Base-by-base conservation (phyloP, 1,140 invertebrate species). In the Zaprionus africanus region DNA sequence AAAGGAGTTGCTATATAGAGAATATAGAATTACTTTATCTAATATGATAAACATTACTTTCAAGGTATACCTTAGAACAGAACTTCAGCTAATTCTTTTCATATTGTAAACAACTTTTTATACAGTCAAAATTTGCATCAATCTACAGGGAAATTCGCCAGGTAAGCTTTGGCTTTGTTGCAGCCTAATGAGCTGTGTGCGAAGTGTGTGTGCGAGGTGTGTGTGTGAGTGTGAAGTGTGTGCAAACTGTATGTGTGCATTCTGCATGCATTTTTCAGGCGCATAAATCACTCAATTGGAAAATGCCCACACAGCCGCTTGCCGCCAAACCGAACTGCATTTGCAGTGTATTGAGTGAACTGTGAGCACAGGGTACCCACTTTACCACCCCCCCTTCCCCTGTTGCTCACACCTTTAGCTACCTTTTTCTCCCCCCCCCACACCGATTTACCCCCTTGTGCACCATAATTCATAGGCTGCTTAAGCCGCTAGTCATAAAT, bases 201-300 rank as follows among this genome's bases (percentile, higher is more conserved):
- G 31, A 11, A 4, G 22, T 41, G 24, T 63, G 68, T 62, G 49
- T 43, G 68, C n/a, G 4, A 19, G 15, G 13, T 62, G 68, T 54
- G 49, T 43, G n/a, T 43, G 31, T 38, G 26, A 69, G 41, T 9
- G 6, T 46, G 43, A 49, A 19, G 34, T 64, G 69, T 62, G 36
- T 46, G 68, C 26, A 5, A 31, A 11, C 7, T 12, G 43, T 49
- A 15, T 49, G 22, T 46, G 26, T 72, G 43, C 46, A 19, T 24
- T 67, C 59, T 63, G 57, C 62, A 75, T 79, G 86, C 75, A 82
- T 85, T 79, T 85, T 80, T 83, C 80, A 85, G 90, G 75, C 82
- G 79, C 86, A 90, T 90, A 90, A 90, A 90, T 90, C 85, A 90
- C 79, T 90, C 85, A 90, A 90, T 90, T 85, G 85, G 85, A 90